phyloP scores from a whole-genome alignment of 2,888 invertebrate species.

The Rhingia campestris region DNA sequence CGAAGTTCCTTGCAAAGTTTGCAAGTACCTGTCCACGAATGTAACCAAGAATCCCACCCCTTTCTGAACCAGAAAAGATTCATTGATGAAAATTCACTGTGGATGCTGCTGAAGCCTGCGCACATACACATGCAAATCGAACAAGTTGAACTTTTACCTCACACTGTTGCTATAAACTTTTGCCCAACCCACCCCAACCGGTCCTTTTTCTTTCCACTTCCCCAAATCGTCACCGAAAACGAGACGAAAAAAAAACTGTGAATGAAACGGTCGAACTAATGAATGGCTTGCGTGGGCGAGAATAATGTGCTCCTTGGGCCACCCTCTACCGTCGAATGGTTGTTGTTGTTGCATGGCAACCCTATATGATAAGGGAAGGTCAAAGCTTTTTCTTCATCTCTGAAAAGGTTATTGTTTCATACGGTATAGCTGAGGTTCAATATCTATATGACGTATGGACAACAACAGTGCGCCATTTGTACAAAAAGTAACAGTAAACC shows the following conservation, averaged over 20 bases:
- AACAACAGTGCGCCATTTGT: neutral
- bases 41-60: constrained; percentile 18
- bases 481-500: constrained; percentile 4
- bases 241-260: constrained; percentile 59
- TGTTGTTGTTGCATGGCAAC: constrained; percentile 39
- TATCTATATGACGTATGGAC: neutral
- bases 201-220: constrained; percentile 21
- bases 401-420: constrained; percentile 38
- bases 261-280: constrained; percentile 71
- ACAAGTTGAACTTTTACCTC: constrained; percentile 42
- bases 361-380: constrained; percentile 62
- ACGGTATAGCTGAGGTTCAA: constrained; percentile 13
- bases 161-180: constrained; percentile 33
- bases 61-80: constrained; percentile 31
- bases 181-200: constrained; percentile 29
- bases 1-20: neutral
- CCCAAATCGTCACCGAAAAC: constrained; percentile 32
- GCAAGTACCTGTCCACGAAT: constrained; percentile 25
- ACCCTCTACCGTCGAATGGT: constrained; percentile 26
- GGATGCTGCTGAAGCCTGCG: constrained; percentile 58
- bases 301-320: constrained; percentile 48
- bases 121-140: constrained; percentile 1
- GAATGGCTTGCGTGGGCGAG: constrained; percentile 72
- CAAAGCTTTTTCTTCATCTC: constrained; percentile 52
- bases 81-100: constrained; percentile 65